phyloP scores from a whole-genome alignment of 1,140 invertebrate species.

The Lasioglossum albipes region DNA sequence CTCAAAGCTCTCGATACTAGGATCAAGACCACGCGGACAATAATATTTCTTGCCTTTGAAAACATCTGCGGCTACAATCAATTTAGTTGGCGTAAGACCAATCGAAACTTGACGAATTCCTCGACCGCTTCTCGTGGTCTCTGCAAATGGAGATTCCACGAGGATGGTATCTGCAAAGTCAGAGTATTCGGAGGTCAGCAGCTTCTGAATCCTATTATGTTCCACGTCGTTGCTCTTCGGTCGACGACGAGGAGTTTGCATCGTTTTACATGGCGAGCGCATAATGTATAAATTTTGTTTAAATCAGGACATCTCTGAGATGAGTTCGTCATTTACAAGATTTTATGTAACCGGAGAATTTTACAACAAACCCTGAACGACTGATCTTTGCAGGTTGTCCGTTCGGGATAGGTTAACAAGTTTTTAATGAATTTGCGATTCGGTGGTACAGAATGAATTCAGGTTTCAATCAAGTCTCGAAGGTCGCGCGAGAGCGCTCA shows the following conservation, averaged over 20 bases:
- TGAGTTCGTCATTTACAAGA: conserved; percentile 15
- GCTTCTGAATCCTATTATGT: conserved; percentile 81
- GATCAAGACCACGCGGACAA: conserved; percentile 76
- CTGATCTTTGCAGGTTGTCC: neutral
- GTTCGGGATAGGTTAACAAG: conserved; percentile 18
- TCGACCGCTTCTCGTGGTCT: conserved; percentile 82
- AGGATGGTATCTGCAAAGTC: conserved; percentile 82
- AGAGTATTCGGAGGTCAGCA: conserved; percentile 82
- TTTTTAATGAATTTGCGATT: neutral
- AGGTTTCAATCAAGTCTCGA: conserved; percentile 17
- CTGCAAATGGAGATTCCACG: conserved; percentile 83
- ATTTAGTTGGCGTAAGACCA: conserved; percentile 81
- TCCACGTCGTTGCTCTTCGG: conserved; percentile 63
- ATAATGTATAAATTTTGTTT: conserved; percentile 27
- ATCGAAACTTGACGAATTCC: conserved; percentile 82
- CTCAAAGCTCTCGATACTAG: conserved; percentile 81
- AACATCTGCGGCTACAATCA: conserved; percentile 81
- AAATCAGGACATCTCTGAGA: neutral
- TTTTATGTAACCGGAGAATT: conserved; percentile 27
- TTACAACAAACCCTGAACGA: conserved; percentile 8
- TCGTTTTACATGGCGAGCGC: conserved; percentile 7
- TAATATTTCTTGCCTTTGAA: conserved; percentile 69
- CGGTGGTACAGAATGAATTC: neutral
- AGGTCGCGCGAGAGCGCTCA: neutral
- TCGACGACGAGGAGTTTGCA: neutral